Conservation (phyloP, 1,140 invertebrate genomes). For the Aphaenogaster rudis region DNA sequence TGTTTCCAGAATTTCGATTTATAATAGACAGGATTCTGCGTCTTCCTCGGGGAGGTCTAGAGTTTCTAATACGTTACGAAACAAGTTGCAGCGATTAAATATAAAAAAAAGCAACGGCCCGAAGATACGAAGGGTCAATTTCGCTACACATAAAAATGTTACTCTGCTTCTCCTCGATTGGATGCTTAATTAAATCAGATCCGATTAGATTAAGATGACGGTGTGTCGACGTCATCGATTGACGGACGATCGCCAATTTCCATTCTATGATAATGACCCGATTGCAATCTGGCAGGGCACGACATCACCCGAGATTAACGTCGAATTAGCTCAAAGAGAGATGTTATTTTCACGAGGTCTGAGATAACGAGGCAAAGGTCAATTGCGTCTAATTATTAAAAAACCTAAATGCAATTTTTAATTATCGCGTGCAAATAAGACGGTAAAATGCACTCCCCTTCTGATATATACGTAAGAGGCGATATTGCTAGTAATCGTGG, state of each 20-base stretch:
- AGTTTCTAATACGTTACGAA: neutral
- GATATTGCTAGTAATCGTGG: neutral
- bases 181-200: slow-evolving; percentile 1
- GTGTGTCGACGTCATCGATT: neutral
- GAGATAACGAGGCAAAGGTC: neutral
- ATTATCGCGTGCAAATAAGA: neutral
- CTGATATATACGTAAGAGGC: neutral
- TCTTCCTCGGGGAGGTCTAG: neutral
- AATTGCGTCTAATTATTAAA: neutral
- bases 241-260: slow-evolving; percentile 10
- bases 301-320: slow-evolving; percentile 3
- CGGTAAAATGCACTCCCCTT: neutral
- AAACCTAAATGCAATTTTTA: neutral
- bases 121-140: neutral
- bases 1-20: neutral
- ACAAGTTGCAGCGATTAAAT: neutral
- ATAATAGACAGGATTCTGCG: neutral
- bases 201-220: slow-evolving; percentile 18
- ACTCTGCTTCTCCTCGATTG: neutral
- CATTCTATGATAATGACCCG: slow-evolving; percentile 15
- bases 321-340: neutral
- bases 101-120: neutral
- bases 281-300: neutral
- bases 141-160: neutral
- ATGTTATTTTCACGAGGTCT: neutral